These are phyloP conservation scores for Torymus aiolomorphi DNA, from an alignment of 2,888 invertebrate species.

Conservation along the genomic window DNA sequence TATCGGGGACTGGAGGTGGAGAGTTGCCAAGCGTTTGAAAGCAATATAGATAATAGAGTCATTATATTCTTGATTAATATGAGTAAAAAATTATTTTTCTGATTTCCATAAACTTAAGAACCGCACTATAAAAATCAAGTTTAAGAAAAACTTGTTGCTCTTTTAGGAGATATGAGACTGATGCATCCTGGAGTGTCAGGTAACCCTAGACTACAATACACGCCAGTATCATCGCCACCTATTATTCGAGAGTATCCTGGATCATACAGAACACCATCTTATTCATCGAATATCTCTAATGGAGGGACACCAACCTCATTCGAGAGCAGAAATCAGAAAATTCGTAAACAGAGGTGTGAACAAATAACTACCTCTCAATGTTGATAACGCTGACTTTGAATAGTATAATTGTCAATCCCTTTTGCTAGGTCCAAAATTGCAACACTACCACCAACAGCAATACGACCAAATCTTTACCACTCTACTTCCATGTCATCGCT, in stretches of 20 bases:
- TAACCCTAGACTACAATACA: slow-evolving; percentile 71
- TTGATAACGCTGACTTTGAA: background rate
- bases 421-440: slow-evolving; percentile 71
- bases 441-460: slow-evolving; percentile 69
- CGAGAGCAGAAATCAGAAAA: slow-evolving; percentile 71
- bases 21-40: too few relatives aligned
- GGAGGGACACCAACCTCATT: slow-evolving; percentile 70
- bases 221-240: slow-evolving; percentile 72
- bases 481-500: slow-evolving; percentile 71
- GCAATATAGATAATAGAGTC: too few relatives aligned
- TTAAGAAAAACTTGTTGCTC: background rate
- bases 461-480: slow-evolving; percentile 71
- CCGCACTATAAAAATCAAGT: too few relatives aligned
- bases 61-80: too few relatives aligned
- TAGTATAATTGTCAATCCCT: slow-evolving; percentile 28
- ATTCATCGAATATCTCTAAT: slow-evolving; percentile 71
- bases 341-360: slow-evolving; percentile 72
- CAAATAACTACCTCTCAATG: slow-evolving; percentile 10
- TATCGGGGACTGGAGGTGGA: too few relatives aligned
- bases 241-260: slow-evolving; percentile 73
- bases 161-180: slow-evolving; percentile 71
- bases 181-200: slow-evolving; percentile 72
- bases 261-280: slow-evolving; percentile 72
- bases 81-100: too few relatives aligned
- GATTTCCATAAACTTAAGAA: too few relatives aligned